Percentiles rank a stretch among this genome's conserved stretches.
Conservation (phyloP, 2,888 invertebrate genomes). For the Ornithoptera priamus region DNA sequence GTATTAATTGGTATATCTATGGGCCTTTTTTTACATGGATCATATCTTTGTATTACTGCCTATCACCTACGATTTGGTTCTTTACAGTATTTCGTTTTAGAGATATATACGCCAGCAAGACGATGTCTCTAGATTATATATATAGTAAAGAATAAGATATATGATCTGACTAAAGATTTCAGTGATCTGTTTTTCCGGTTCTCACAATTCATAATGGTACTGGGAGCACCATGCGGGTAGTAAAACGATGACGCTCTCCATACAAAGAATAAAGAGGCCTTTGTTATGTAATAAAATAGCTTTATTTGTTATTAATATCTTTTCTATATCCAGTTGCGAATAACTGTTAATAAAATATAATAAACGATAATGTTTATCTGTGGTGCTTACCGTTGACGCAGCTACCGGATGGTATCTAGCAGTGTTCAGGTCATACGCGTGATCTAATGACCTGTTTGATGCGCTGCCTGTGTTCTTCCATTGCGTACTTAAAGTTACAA, state of each 20-base stretch:
- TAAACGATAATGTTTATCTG: constrained; percentile 23
- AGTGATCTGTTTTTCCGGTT: neutral
- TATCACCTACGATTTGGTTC: too few relatives aligned
- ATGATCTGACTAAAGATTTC: neutral
- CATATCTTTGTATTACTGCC: too few relatives aligned
- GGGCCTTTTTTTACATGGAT: too few relatives aligned
- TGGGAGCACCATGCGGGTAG: neutral
- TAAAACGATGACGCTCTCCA: neutral
- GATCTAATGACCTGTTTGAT: constrained; percentile 25
- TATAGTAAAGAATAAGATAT: too few relatives aligned
- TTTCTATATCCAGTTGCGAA: constrained; percentile 2
- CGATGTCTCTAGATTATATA: too few relatives aligned
- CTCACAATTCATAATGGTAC: neutral
- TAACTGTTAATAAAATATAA: constrained; percentile 16
- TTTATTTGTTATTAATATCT: neutral
- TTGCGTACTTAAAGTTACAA: constrained; percentile 1
- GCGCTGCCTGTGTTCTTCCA: constrained; percentile 21
- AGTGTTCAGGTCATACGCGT: constrained; percentile 17
- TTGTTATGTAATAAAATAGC: neutral
- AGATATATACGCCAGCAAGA: too few relatives aligned
- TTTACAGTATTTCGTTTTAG: too few relatives aligned
- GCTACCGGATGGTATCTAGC: constrained; percentile 15
- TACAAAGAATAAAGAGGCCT: neutral
- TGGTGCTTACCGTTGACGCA: constrained; percentile 22
- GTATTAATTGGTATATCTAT: too few relatives aligned